Conservation (phyloP, 2,888 invertebrate species). For the Xylota sylvarum region DNA sequence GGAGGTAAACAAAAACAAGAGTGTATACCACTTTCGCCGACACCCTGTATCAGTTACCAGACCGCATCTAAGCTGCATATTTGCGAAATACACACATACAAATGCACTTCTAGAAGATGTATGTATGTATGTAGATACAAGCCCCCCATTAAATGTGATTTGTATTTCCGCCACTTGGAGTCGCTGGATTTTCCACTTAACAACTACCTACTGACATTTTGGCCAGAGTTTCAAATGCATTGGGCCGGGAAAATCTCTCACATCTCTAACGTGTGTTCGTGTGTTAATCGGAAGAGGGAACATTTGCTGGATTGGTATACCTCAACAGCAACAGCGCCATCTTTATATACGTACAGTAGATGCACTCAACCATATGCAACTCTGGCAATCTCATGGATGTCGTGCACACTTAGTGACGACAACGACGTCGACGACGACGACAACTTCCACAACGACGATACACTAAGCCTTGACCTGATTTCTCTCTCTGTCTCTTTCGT, state of each 20-base stretch:
- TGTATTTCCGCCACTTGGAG: constrained; percentile 74
- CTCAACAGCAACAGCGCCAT: constrained; percentile 7
- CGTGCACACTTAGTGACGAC: constrained; percentile 72
- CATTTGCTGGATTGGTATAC: constrained; percentile 18
- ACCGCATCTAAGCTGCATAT: constrained; percentile 2
- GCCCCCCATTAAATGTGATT: constrained; percentile 67
- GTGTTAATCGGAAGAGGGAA: constrained; percentile 58
- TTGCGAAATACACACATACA: not conserved
- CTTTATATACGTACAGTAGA: constrained; percentile 42
- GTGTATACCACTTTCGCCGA: constrained; percentile 64
- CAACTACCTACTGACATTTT: constrained; percentile 68
- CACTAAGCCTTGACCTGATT: constrained; percentile 85
- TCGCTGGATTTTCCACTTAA: constrained; percentile 59
- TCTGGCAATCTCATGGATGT: constrained; percentile 57
- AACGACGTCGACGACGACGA: constrained; percentile 49
- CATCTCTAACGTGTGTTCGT: constrained; percentile 51
- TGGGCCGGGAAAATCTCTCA: constrained; percentile 49
- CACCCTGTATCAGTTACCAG: constrained; percentile 65
- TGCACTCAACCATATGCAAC: constrained; percentile 72
- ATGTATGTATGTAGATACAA: not conserved
- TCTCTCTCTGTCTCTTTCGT: constrained; percentile 84
- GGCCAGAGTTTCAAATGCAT: constrained; percentile 43
- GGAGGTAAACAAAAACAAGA: constrained; percentile 29
- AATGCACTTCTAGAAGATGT: constrained; percentile 19
- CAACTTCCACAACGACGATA: constrained; percentile 60